phyloP scores from a whole-genome alignment of 2,888 invertebrate species.

The Orgyia antiqua region DNA sequence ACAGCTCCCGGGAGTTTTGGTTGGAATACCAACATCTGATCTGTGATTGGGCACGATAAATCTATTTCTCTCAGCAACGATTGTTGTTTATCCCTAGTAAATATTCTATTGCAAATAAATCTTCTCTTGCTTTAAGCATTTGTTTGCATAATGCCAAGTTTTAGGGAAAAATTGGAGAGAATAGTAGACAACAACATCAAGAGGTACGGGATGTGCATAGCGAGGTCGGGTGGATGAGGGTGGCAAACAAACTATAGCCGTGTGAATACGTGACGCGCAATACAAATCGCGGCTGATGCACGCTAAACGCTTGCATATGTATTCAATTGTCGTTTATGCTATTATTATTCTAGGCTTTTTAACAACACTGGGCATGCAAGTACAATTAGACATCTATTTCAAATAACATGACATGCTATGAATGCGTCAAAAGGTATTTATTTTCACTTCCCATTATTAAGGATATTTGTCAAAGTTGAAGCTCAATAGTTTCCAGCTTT shows the following conservation, averaged over 20 bases:
- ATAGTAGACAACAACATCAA: slow-evolving; percentile 26
- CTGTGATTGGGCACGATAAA: slow-evolving; percentile 68
- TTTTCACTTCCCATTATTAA: too few species aligned
- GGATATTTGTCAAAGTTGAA: too few species aligned
- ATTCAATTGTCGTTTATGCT: slow-evolving; percentile 20
- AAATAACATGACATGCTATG: neutral
- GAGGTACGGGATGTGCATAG: slow-evolving; percentile 29
- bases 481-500: too few species aligned
- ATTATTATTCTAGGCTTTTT: slow-evolving; percentile 11
- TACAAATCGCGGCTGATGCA: slow-evolving; percentile 28
- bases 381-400: slow-evolving; percentile 1
- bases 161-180: slow-evolving; percentile 16
- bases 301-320: slow-evolving; percentile 17
- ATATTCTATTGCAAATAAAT: slow-evolving; percentile 29
- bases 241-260: slow-evolving; percentile 53
- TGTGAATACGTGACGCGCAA: slow-evolving; percentile 53
- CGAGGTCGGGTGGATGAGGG: slow-evolving; percentile 30
- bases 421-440: neutral
- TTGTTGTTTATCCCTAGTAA: slow-evolving; percentile 37
- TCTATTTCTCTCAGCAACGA: slow-evolving; percentile 50
- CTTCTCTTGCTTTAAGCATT: slow-evolving; percentile 17
- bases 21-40: slow-evolving; percentile 71
- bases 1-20: slow-evolving; percentile 56
- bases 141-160: slow-evolving; percentile 1
- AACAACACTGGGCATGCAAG: slow-evolving; percentile 3